A percentile compares a stretch with the other conserved stretches of the same genome.
Conservation (phyloP, 2,113 vertebrate species). For the Aix galericulata region DNA sequence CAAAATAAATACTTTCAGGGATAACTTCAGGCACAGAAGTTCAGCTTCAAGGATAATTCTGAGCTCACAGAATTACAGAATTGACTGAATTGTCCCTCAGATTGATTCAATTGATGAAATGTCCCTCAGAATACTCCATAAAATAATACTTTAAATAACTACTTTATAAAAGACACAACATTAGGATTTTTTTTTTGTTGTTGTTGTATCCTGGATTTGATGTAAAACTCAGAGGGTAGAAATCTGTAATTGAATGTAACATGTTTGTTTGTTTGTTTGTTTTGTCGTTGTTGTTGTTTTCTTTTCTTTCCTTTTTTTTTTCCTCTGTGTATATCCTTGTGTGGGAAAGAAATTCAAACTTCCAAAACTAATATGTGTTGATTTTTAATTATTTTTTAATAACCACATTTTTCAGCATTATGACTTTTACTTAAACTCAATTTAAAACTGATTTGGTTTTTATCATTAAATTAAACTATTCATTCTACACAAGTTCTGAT, state of each 20-base stretch:
- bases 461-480: neutral
- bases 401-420: neutral
- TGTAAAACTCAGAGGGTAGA: neutral
- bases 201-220: neutral
- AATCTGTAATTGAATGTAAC: neutral
- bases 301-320: no score
- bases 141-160: no score
- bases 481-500: neutral
- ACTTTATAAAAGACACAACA: no score
- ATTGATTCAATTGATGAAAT: neutral
- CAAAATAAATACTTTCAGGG: fast-evolving
- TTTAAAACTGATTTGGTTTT: neutral
- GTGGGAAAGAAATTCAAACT: neutral
- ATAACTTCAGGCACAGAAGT: neutral
- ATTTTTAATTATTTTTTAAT: neutral
- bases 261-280: no score
- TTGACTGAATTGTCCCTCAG: neutral
- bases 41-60: neutral
- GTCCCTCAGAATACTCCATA: neutral
- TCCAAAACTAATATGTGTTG: neutral
- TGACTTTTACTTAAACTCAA: neutral
- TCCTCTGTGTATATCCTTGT: fast-evolving
- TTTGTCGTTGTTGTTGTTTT: no score
- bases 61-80: neutral
- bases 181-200: no score